Evolutionary conservation across 2,797 vertebrate genomes (phyloP), one percentile per base, ranked within the genome.

Genomic region (Naso thynnoides): DNA sequence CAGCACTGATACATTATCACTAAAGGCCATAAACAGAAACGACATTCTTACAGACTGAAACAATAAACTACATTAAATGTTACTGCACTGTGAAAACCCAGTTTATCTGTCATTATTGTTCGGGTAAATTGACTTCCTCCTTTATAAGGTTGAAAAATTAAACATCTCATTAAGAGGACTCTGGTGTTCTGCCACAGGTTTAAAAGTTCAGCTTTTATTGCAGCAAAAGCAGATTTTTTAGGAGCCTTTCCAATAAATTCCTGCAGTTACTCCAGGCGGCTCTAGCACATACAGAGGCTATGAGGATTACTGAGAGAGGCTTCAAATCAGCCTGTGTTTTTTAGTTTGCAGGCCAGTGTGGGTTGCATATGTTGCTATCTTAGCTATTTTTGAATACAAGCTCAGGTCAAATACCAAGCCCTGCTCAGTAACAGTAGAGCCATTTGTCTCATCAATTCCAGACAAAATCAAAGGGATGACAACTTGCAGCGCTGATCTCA

Each of bases 401-500:
- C 54, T 61, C 33, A 26, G 67, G 57, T 73, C 76, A 70, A 72
- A 78, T 29, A 26, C 70, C 29, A 56, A 36, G 60, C 58, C 31
- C 48, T 45, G 47, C 59, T 69, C 36, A 38, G 59, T 19, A 54
- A 71, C 39, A 26, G 45, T 67, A 59, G 80, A 76, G 84, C 82
- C 73, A 77, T 79, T 75, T 81, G 54, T 74, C 76, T 80, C 74
- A 77, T 86, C 63, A 79, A 55, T 83, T 72, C 33, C 49, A 38
- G 47, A 72, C 55, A 39, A 73, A 78, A 86, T 82, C 64, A 64
- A 82, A 86, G 49, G 26, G 36, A 76, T 73, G 71, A 70, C 73
- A 55, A 44, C 9, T 47, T 52, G 64, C 64, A 24, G 47, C 72
- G 76, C 75, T 82, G 57, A 82, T 81, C 42, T 66, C 63, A 86